A percentile compares a stretch with the other conserved stretches of the same genome.
Conservation (phyloP, 2,113 vertebrate genomes). For the Hippocampus barbouri region DNA sequence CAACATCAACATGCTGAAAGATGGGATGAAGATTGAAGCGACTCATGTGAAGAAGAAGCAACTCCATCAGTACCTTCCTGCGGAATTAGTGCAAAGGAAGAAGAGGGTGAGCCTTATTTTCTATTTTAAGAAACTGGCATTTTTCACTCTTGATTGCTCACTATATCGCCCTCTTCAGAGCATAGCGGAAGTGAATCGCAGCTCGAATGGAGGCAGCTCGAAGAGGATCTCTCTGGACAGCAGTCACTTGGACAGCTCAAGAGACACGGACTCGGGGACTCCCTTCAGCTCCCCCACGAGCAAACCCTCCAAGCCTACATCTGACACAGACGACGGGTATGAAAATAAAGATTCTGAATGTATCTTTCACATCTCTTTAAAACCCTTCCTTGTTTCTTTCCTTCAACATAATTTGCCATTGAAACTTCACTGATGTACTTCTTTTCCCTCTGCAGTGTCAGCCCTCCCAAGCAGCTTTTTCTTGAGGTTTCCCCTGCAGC, state of each 20-base stretch:
- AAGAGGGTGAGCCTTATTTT: conserved; percentile 81
- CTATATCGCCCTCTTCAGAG: conserved; percentile 62
- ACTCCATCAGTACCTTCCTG: conserved; percentile 89
- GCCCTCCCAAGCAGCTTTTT: conserved; percentile 65
- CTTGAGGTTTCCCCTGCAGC: conserved; percentile 61
- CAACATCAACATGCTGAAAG: conserved; percentile 91
- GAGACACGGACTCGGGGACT: conserved; percentile 79
- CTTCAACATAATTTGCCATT: neutral
- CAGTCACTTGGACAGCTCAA: conserved; percentile 80
- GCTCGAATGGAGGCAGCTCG: conserved; percentile 72
- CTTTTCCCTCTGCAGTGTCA: conserved; percentile 40
- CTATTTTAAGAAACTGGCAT: neutral
- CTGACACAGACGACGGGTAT: conserved; percentile 77
- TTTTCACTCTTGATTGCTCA: neutral
- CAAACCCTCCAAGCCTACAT: conserved; percentile 69
- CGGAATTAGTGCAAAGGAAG: conserved; percentile 87
- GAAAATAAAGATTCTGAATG: neutral
- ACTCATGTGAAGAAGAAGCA: conserved; percentile 94
- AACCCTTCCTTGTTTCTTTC: neutral
- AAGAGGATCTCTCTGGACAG: conserved; percentile 81
- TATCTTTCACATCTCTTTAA: neutral
- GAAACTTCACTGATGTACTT: neutral
- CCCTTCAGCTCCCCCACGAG: conserved; percentile 73
- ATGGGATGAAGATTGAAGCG: conserved; percentile 95
- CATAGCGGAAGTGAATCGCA: conserved; percentile 78